Conservation (phyloP, 92 coral and sea anemone genomes). For the Heteractis magnifica region DNA sequence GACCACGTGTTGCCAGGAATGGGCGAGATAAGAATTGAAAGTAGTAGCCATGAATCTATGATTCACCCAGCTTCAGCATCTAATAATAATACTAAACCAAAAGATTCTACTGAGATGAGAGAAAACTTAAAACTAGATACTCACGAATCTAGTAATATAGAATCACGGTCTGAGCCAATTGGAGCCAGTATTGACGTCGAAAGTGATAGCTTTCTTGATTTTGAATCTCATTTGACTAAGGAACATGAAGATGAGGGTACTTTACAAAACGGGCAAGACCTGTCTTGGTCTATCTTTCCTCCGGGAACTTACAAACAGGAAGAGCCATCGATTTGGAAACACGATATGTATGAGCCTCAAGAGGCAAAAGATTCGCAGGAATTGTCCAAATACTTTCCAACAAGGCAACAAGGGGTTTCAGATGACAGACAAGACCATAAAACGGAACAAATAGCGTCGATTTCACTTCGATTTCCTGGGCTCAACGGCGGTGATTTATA, state of each 20-base stretch:
- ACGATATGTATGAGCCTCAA: background rate
- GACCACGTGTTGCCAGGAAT: background rate
- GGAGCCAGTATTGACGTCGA: background rate
- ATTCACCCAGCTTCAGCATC: constrained; percentile 4
- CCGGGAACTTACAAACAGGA: background rate
- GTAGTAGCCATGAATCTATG: constrained; percentile 25
- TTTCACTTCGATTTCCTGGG: background rate
- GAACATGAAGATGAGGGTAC: background rate
- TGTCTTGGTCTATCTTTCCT: background rate
- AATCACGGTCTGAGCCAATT: background rate
- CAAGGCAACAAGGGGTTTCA: background rate
- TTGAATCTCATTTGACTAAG: background rate
- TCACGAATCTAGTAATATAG: background rate
- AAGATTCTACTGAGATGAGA: background rate
- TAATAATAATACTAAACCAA: background rate
- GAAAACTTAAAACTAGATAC: background rate
- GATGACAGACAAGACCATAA: background rate
- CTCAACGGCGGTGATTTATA: background rate
- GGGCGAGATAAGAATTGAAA: constrained; percentile 12
- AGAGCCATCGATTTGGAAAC: background rate
- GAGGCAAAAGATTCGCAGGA: too few species aligned
- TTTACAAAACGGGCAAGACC: background rate
- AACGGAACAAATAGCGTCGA: background rate
- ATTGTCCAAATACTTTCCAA: background rate
- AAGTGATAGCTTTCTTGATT: background rate